Conservation (phyloP, 2,113 vertebrate genomes). For the Terrapene triunguis region DNA sequence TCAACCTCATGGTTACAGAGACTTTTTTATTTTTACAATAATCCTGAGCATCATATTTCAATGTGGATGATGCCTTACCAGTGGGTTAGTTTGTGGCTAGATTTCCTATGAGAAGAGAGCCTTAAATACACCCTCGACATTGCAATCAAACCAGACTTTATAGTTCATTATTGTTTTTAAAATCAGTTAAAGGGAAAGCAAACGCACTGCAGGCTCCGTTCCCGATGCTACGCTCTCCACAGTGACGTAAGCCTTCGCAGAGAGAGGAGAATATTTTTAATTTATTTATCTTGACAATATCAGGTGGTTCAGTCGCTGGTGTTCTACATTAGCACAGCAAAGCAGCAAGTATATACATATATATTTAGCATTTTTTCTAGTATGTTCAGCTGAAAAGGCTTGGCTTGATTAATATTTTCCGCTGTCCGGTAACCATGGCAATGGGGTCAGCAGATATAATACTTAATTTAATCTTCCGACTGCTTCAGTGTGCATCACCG, state of each 20-base stretch:
- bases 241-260: conserved; percentile 45
- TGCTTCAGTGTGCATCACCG: conserved; percentile 82
- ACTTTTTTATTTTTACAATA: neutral
- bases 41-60: accelerated
- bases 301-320: conserved; percentile 58
- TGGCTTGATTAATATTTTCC: conserved; percentile 99
- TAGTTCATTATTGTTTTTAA: neutral
- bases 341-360: conserved; percentile 73
- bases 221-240: neutral
- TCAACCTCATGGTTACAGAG: accelerated
- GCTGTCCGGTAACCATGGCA: conserved; percentile 99
- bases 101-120: neutral
- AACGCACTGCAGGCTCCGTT: neutral
- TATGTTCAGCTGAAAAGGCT: conserved; percentile 84
- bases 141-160: neutral
- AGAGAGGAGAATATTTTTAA: conserved; percentile 54
- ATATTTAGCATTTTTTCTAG: conserved; percentile 82
- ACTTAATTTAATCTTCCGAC: conserved; percentile 99
- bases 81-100: neutral
- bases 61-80: neutral
- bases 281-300: conserved; percentile 74
- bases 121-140: neutral
- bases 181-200: conserved; percentile 6
- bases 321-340: conserved; percentile 64
- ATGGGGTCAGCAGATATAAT: conserved; percentile 99